Evolutionary conservation across 2,888 invertebrate genomes (phyloP).

Genomic region (Stenodema calcarata): DNA sequence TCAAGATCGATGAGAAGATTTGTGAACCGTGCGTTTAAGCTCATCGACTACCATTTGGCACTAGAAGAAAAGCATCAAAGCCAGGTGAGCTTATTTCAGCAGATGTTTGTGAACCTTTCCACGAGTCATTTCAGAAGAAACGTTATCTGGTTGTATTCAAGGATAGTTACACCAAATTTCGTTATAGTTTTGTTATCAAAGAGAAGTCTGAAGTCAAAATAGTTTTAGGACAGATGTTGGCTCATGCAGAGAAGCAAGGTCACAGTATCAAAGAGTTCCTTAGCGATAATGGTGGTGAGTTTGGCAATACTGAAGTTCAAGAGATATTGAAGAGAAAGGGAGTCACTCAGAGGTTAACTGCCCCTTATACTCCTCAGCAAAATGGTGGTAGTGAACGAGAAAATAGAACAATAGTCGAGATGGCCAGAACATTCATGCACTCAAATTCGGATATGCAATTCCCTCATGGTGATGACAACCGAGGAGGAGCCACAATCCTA

Average conservation of each 20-base stretch:
- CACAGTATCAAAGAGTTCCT: neutral
- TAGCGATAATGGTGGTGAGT: neutral
- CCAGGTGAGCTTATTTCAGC: neutral
- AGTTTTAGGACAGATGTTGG: neutral
- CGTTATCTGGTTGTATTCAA: constrained; percentile 9
- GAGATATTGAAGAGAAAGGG: neutral
- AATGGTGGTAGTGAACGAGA: too few relatives aligned
- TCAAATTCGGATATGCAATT: too few relatives aligned
- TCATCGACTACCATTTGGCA: neutral
- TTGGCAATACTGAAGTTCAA: neutral
- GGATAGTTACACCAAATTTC: neutral
- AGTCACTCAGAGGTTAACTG: neutral
- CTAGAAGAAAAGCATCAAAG: neutral
- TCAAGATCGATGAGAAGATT: neutral
- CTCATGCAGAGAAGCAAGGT: neutral
- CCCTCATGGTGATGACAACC: too few relatives aligned
- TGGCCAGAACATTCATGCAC: too few relatives aligned
- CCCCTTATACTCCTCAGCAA: neutral
- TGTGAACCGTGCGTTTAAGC: neutral
- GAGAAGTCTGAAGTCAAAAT: neutral
- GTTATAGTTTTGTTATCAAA: neutral
- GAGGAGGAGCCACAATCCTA: too few relatives aligned
- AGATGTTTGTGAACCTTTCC: neutral
- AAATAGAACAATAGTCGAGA: too few relatives aligned
- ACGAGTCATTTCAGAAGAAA: neutral